Percentiles rank a stretch among this genome's conserved stretches.
Evolutionary conservation across 2,113 vertebrate genomes (phyloP).

Genomic region (Alexandromys fortis): DNA sequence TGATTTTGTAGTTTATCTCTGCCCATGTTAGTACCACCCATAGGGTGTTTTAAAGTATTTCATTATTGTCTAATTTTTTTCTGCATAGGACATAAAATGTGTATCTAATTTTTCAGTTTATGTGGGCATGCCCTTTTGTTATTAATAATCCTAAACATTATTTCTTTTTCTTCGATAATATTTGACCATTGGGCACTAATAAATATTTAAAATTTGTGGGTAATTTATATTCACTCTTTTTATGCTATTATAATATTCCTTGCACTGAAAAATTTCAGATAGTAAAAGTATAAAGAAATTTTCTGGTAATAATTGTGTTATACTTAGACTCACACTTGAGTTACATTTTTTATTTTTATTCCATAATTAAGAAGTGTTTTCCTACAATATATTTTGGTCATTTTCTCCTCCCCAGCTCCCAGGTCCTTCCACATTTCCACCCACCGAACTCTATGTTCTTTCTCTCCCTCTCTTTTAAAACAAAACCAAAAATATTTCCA

Average conservation of each 20-base stretch:
- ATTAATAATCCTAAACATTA: constrained; percentile 22
- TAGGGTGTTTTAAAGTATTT: not conserved
- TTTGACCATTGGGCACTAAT: not conserved
- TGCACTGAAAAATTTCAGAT: not conserved
- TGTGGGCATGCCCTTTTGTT: not conserved
- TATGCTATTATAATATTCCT: constrained; percentile 2
- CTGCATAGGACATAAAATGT: not conserved
- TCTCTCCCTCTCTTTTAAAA: not conserved
- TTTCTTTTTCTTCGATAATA: constrained; percentile 26
- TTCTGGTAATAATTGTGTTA: constrained; percentile 26
- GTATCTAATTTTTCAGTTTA: not conserved
- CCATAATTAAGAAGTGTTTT: not conserved
- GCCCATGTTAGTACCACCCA: not conserved
- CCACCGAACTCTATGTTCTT: not conserved
- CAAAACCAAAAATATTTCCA: not conserved
- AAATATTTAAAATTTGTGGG: constrained; percentile 39
- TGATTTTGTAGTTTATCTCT: constrained; percentile 18
- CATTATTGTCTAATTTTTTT: constrained; percentile 33
- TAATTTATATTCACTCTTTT: not conserved
- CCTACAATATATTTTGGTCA: not conserved
- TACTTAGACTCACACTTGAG: not conserved
- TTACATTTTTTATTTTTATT: not conserved
- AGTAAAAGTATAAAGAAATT: not conserved
- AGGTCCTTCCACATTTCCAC: not conserved
- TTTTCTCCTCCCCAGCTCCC: not conserved